Evolutionary conservation across 2,797 vertebrate species (phyloP), one percentile per base, ranked within the genome.

Genomic region (Alexandromys oeconomus): DNA sequence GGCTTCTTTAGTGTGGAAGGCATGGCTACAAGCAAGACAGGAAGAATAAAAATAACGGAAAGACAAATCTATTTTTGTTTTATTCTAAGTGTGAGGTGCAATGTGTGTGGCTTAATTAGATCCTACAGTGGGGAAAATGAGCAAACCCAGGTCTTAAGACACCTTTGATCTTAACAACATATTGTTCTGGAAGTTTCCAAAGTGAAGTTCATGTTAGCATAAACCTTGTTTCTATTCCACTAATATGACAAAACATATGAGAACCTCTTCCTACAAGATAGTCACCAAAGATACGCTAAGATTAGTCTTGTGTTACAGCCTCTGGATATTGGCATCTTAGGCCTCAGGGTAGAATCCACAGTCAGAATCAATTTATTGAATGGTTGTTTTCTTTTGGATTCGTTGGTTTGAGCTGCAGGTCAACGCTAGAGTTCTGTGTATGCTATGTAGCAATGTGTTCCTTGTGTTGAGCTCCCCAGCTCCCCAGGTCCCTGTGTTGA

Each of bases 1-100:
- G n/a, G n/a, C n/a, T 77, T 12, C 6, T 21, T 74, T 6, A 54
- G 40, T 14, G 1, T 21, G 59, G 43, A 25, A 31, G 25, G 27
- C 13, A 4, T 0, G 7, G 2, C 34, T 11, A 13, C 5, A 27
- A 8, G 12, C 8, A 17, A 78, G 51, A n/a, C 0, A 12, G 29
- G 31, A 12, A 43, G 43, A 63, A 23, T 5, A 37, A 40, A 51
- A 46, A 37, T 13, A 25, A 6, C 0, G 0, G 5, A 54, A 23
- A 59, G 61, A 8, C 25, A 37, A 54, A 5, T 54, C 10, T 11
- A 1, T 6, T 78, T 67, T 67, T n/a, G 21, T 89, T 78, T 37
- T 1, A 21, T 19, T 48, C 2, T 31, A 14, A 48, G 2, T 67
- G 3, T 7, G 6, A 2, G 15, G 6, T 40, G 0, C 13, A 37